Evolutionary conservation across 2,888 invertebrate species (phyloP).

Genomic region (Mimachlamys varia): DNA sequence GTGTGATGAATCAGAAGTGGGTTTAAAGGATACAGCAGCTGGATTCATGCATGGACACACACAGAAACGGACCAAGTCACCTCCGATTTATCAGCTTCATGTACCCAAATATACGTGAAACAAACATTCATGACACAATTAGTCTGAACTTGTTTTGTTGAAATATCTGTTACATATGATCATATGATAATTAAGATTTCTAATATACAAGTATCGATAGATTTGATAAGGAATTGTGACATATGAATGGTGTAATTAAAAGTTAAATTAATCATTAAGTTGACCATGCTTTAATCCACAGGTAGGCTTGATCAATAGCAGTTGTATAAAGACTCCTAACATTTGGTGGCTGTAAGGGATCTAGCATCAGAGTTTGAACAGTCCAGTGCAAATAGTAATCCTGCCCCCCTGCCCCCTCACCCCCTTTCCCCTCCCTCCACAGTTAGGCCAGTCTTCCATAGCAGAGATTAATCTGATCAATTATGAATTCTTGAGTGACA

Average conservation of each 20-base stretch:
- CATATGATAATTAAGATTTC: too few relatives aligned
- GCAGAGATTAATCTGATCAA: background rate
- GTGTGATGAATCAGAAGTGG: background rate
- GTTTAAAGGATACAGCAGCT: conserved; percentile 12
- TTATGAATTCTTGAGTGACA: conserved; percentile 3
- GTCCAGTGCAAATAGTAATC: background rate
- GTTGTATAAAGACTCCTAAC: background rate
- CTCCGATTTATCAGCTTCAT: background rate
- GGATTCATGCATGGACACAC: conserved; percentile 12
- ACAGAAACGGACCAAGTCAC: background rate
- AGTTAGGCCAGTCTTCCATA: background rate
- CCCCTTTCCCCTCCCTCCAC: too few relatives aligned
- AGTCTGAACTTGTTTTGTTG: background rate
- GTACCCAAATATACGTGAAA: background rate
- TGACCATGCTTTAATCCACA: background rate
- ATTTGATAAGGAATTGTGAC: too few relatives aligned
- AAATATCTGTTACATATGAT: background rate
- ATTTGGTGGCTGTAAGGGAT: background rate
- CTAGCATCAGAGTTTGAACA: background rate
- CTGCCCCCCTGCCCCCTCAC: too few relatives aligned
- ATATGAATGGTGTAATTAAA: too few relatives aligned
- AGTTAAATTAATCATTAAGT: background rate
- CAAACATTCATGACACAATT: background rate
- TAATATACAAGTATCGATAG: too few relatives aligned
- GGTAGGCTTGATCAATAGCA: background rate